Evolutionary conservation across 1,140 invertebrate species (phyloP).

Genomic region (Cecropterus lyciades): DNA sequence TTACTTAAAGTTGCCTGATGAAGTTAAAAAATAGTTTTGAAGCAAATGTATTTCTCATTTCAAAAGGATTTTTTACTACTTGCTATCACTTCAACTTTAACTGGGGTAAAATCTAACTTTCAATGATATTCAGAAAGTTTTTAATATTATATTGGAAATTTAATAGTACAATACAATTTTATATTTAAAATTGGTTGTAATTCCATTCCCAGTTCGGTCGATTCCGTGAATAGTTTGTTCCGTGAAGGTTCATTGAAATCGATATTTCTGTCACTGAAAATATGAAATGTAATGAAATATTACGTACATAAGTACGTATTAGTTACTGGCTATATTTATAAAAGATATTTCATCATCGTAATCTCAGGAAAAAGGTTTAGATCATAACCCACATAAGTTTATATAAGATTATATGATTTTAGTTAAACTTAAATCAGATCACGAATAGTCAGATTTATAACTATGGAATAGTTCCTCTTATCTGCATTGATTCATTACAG

Average conservation of each 20-base stretch:
- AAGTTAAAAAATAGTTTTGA: not conserved
- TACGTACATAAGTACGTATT: not conserved
- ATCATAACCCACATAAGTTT: no score
- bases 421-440: no score
- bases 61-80: not conserved
- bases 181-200: not conserved
- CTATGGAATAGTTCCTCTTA: no score
- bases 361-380: no score
- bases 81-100: not conserved
- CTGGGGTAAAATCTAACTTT: not conserved
- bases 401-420: no score
- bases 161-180: not conserved
- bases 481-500: no score
- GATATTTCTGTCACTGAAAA: conserved; percentile 1
- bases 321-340: not conserved
- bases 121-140: not conserved
- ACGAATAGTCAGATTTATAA: no score
- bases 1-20: no score
- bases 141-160: not conserved
- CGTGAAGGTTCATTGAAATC: conserved; percentile 9
- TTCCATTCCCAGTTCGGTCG: conserved; percentile 1
- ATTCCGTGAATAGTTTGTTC: conserved; percentile 6
- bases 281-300: not conserved
- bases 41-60: not conserved
- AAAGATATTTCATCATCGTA: no score